Evolutionary conservation across 1,140 invertebrate genomes (phyloP), one percentile per base, ranked within the genome.

Genomic region (Lasaia peninsularis): DNA sequence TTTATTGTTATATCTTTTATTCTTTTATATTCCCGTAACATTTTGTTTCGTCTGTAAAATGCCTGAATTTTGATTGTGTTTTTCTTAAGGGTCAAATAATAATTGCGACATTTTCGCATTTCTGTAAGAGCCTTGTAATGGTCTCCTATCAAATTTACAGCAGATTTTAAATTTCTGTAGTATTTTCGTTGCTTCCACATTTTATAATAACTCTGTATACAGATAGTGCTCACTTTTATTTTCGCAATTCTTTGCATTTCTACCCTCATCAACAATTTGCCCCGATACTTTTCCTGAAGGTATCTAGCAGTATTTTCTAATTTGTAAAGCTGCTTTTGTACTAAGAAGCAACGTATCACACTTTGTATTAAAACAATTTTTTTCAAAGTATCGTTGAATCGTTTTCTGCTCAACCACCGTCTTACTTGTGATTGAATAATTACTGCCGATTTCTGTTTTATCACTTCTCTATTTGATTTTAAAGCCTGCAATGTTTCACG

Each of bases 231-330:
- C 56, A 58, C 49, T 57, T 58, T 81, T 18, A 64, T 67, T 2
- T 72, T 24, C 2, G 54, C n/a, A 51, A 86, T 90, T 3, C 81
- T 58, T 2, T 57, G 56, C 52, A 77, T 75, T 20, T 77, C 70
- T 37, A 63, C 57, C 68, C 67, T 88, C 69, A 86, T 86, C 2
- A 78, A 28, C 11, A 76, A 33, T 61, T 89, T 87, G 1, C 77
- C 77, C 71, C 83, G 87, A 69, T 86, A 92, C 61, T 75, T 73
- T 24, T 67, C 67, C 67, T 92, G 91, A 31, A 92, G 72, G 14
- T 54, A 69, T 11, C 84, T 59, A 16, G 74, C 73, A 4, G 72
- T 62, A 14, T 74, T 69, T 65, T 71, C 87, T 8, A 89, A 59
- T 24, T 68, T 61, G 8, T 77, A 60, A 67, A 78, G 87, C 16